These are phyloP conservation scores for Streptopelia turtur DNA, from an alignment of 2,797 vertebrate genomes.

Conservation along the genomic window DNA sequence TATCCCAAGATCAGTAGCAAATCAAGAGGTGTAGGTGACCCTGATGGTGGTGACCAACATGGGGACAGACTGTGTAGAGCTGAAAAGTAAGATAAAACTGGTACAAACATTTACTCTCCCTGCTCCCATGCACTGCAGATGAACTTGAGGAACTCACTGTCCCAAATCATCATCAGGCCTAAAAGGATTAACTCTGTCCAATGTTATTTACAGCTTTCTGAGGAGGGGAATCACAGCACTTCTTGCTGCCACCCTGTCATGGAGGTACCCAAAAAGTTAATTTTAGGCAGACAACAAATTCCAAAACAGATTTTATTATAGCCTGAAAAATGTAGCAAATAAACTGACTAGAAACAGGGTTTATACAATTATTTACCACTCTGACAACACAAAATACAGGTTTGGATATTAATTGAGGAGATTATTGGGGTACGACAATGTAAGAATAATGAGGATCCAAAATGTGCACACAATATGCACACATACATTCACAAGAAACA, in stretches of 20 bases:
- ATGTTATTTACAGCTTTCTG: background rate
- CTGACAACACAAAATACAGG: too few relatives aligned
- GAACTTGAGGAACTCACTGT: background rate
- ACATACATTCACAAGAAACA: too few relatives aligned
- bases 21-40: background rate
- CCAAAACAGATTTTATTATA: too few relatives aligned
- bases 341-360: too few relatives aligned
- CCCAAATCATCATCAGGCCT: background rate
- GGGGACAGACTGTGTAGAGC: background rate
- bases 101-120: background rate
- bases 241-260: background rate
- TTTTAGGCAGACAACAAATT: too few relatives aligned
- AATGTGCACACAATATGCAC: too few relatives aligned
- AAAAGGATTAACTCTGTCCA: background rate
- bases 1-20: background rate
- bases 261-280: too few relatives aligned
- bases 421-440: too few relatives aligned
- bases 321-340: too few relatives aligned
- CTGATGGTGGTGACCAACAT: background rate
- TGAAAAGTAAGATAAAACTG: background rate
- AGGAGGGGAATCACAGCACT: background rate
- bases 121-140: rapidly evolving
- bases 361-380: too few relatives aligned
- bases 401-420: too few relatives aligned
- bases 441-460: too few relatives aligned